Conservation (phyloP, 2,888 invertebrate genomes). For the Drosophila nr. fundita region DNA sequence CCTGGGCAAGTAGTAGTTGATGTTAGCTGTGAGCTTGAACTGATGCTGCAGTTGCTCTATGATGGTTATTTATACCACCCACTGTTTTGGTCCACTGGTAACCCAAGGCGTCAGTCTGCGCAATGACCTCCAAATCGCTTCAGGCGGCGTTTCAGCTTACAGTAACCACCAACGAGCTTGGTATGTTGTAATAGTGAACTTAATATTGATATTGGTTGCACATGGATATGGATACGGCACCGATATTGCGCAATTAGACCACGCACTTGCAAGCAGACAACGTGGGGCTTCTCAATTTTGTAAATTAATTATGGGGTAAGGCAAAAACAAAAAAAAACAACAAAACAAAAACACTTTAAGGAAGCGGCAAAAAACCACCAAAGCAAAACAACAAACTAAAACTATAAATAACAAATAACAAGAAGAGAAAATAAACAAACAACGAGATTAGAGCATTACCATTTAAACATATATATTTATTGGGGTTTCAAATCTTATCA, state of each 20-base stretch:
- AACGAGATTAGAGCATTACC: neutral
- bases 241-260: constrained; percentile 49
- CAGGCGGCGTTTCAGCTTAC: constrained; percentile 52
- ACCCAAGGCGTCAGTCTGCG: constrained; percentile 62
- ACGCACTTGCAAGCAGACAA: constrained; percentile 46
- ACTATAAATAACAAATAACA: no score
- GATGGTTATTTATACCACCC: constrained; percentile 62
- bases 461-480: neutral
- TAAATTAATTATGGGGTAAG: constrained; percentile 31
- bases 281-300: constrained; percentile 43
- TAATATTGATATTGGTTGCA: constrained; percentile 69
- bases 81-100: constrained; percentile 45
- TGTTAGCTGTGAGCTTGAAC: constrained; percentile 46
- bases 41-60: constrained; percentile 48
- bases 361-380: neutral
- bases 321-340: constrained; percentile 3
- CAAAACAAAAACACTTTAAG: neutral
- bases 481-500: no score
- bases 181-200: constrained; percentile 75
- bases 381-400: neutral
- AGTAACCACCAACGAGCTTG: constrained; percentile 21
- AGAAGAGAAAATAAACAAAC: fast-evolving
- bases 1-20: constrained; percentile 24
- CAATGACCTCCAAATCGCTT: constrained; percentile 69
- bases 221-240: constrained; percentile 37